phyloP scores from a whole-genome alignment of 2,113 vertebrate species.

The Blennius ocellaris region DNA sequence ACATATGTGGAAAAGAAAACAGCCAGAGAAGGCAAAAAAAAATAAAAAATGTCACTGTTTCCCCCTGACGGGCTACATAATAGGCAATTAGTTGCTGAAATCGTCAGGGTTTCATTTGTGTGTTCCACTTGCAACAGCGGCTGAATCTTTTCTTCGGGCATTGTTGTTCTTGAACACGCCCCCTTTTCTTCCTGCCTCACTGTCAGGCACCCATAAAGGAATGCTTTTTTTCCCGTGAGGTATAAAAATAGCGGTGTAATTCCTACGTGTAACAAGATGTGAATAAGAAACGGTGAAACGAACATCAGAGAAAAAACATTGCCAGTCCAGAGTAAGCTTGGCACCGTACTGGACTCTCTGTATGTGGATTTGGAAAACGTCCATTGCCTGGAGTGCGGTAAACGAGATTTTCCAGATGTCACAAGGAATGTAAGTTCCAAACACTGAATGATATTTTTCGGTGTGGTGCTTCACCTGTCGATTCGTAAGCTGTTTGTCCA shows the following conservation, averaged over 20 bases:
- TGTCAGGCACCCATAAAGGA: slow-evolving; percentile 27
- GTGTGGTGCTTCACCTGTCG: too few relatives aligned
- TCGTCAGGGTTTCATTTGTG: slow-evolving; percentile 50
- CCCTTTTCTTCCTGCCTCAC: slow-evolving; percentile 28
- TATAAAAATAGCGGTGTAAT: slow-evolving; percentile 63
- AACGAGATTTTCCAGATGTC: neutral
- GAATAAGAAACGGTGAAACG: slow-evolving; percentile 33
- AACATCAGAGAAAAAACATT: neutral
- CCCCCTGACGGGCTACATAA: slow-evolving; percentile 51
- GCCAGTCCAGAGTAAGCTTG: slow-evolving; percentile 1
- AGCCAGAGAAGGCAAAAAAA: slow-evolving; percentile 36
- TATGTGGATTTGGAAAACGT: neutral
- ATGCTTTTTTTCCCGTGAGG: slow-evolving; percentile 15
- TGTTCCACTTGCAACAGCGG: slow-evolving; percentile 53
- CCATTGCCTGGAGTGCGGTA: neutral
- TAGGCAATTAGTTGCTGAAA: slow-evolving; percentile 70
- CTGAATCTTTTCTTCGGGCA: slow-evolving; percentile 50
- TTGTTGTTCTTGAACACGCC: slow-evolving; percentile 54
- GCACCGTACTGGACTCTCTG: neutral
- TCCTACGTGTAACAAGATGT: slow-evolving; percentile 37
- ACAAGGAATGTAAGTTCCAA: too few relatives aligned
- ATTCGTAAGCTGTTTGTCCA: too few relatives aligned
- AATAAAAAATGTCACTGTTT: slow-evolving; percentile 42
- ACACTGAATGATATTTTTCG: too few relatives aligned
- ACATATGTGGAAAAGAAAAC: slow-evolving; percentile 18